Base-by-base conservation (phyloP, 2,797 vertebrate species). In the Mico argentatus region DNA sequence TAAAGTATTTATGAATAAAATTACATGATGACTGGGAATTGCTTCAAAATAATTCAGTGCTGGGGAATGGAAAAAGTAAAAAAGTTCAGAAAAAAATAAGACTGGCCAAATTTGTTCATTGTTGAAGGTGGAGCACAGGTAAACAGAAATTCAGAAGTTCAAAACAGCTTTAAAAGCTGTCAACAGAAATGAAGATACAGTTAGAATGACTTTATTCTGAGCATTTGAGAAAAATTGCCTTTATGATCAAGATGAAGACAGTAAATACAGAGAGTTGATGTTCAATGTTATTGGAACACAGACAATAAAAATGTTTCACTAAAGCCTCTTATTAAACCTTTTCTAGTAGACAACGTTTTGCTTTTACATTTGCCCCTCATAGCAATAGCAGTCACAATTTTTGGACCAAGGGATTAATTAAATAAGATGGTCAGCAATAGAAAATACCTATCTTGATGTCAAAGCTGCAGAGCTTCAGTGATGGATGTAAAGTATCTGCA, bases 21-120 rank as follows among this genome's bases (percentile, higher is more conserved):
- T 48, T 27, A 73, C 33, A 41, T 77, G 10, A 20, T 82, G 7
- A 15, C 39, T 84, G n/a, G 22, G 24, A 94, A 73, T 90, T 61
- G 33, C 20, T 92, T 97, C 36, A 90, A 87, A 97, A 94, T 77
- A 82, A 79, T 57, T 15, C 5, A 72, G 50, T 79, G 39, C 19
- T 79, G 4, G 22, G 12, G 12, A 83, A 6, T 9, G 1, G 26
- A 1, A 91, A 91, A 11, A 90, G 6, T 64, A 6, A 88, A 61
- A 93, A 79, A 19, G 44, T 12, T 75, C 0, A 80, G 44, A 89
- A 75, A 57, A 57, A 92, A 48, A 39, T 57, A 30, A 19, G 10
- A 79, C 30, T 80, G n/a, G 39, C 14, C 22, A 19, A 24, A 39
- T 84, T 10, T 50, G 44, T 39, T 76, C 17, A 76, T 24, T 72